A percentile compares a stretch with the other conserved stretches of the same genome.
Evolutionary conservation across 2,113 vertebrate genomes (phyloP).

Genomic region (Hydrochoerus hydrochaeris): DNA sequence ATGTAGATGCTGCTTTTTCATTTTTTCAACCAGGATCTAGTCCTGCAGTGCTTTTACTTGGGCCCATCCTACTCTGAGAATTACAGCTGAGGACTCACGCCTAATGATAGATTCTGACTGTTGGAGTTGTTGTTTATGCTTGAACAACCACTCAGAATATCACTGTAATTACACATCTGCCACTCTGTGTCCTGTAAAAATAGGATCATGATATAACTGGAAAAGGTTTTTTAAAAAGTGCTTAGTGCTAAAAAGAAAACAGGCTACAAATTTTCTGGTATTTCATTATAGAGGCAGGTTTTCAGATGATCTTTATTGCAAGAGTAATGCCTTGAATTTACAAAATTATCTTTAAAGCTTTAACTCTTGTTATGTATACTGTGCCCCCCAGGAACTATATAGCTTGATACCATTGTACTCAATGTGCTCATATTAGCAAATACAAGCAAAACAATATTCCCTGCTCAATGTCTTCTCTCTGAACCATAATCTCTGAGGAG

Average conservation of each 20-base stretch:
- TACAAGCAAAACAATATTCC: background rate
- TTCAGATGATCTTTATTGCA: slow-evolving; percentile 4
- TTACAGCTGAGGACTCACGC: background rate
- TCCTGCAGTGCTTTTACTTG: background rate
- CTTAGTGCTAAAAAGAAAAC: slow-evolving; percentile 54
- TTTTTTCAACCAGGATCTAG: background rate
- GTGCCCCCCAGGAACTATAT: background rate
- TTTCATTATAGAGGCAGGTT: slow-evolving; percentile 15
- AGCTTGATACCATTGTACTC: background rate
- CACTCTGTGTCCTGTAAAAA: slow-evolving; percentile 64
- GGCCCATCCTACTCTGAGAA: background rate
- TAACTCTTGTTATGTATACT: background rate
- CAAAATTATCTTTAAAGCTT: slow-evolving; percentile 23
- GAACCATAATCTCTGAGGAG: background rate
- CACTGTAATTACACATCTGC: slow-evolving; percentile 74
- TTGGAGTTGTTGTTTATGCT: slow-evolving; percentile 65
- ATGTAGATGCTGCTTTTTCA: background rate
- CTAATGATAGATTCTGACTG: slow-evolving; percentile 62
- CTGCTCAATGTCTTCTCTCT: background rate
- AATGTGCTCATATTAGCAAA: background rate
- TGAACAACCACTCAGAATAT: slow-evolving; percentile 67
- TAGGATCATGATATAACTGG: slow-evolving; percentile 35
- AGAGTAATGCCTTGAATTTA: slow-evolving; percentile 18
- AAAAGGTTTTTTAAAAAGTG: slow-evolving; percentile 41
- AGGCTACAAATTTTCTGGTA: background rate